These are phyloP conservation scores for Canis aureus DNA, from an alignment of 2,113 vertebrate species.

Conservation along the genomic window DNA sequence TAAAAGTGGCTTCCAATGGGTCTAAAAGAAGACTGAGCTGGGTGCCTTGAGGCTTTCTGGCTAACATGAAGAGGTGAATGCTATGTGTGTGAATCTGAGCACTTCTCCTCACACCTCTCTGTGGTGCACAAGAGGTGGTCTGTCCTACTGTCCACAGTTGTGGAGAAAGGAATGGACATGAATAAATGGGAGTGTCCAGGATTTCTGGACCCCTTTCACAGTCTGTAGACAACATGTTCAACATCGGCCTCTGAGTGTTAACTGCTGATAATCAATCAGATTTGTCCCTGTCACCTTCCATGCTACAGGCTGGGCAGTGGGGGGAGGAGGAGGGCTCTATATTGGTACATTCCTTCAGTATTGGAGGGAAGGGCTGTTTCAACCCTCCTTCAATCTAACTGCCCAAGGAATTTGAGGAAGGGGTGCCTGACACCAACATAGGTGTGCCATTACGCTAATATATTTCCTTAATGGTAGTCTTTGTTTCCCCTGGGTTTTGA, in stretches of 20 bases:
- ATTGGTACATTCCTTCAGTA: no score
- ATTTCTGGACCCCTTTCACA: rapidly evolving
- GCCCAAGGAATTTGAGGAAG: rapidly evolving
- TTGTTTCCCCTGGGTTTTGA: not conserved
- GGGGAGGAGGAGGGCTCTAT: not conserved
- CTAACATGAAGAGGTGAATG: not conserved
- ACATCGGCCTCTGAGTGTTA: not conserved
- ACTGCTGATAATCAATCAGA: not conserved
- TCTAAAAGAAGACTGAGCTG: not conserved
- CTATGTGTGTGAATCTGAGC: not conserved
- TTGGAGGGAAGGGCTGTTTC: not conserved
- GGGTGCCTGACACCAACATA: rapidly evolving
- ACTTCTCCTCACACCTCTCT: rapidly evolving
- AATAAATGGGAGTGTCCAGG: not conserved
- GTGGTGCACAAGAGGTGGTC: not conserved
- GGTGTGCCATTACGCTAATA: rapidly evolving
- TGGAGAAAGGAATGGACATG: not conserved
- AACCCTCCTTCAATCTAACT: rapidly evolving
- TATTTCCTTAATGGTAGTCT: not conserved
- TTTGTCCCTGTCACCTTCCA: not conserved
- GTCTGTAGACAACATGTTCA: not conserved
- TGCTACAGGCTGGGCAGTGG: not conserved
- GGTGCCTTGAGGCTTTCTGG: rapidly evolving
- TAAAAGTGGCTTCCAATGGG: not conserved
- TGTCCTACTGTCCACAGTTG: rapidly evolving